Percentiles rank a stretch among this genome's conserved stretches.
phyloP scores from a whole-genome alignment of 2,113 vertebrate species.

The Ceyx melanurus region DNA sequence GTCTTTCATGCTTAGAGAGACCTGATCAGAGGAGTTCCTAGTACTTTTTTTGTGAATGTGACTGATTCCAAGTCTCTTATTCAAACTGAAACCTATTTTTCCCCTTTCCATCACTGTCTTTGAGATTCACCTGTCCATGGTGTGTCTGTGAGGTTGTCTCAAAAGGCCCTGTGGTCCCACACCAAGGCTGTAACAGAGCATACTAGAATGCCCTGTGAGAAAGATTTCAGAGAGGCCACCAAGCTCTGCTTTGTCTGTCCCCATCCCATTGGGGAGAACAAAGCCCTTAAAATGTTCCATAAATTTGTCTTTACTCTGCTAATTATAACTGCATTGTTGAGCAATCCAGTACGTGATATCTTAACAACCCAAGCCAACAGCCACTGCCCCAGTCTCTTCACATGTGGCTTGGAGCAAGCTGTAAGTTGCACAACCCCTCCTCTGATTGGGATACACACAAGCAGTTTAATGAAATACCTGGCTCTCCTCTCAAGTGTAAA shows the following conservation, averaged over 20 bases:
- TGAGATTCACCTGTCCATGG: not conserved
- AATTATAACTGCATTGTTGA: slow-evolving; percentile 50
- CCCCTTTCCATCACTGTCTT: not conserved
- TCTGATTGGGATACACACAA: not conserved
- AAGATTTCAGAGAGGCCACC: not conserved
- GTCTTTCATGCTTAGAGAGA: not conserved
- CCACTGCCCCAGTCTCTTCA: not conserved
- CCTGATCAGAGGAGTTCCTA: not conserved
- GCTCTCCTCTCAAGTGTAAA: not conserved
- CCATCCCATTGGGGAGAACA: not conserved
- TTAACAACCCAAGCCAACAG: not conserved
- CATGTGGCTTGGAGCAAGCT: not conserved
- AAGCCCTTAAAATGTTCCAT: slow-evolving; percentile 29
- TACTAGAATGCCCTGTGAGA: not conserved
- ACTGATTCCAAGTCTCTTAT: not conserved
- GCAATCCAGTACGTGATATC: slow-evolving; percentile 37
- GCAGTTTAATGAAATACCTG: not conserved
- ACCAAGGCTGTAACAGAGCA: not conserved
- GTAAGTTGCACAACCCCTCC: not conserved
- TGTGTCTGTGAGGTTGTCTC: not conserved
- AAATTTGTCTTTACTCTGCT: slow-evolving; percentile 51
- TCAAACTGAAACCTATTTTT: not conserved
- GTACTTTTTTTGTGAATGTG: not conserved
- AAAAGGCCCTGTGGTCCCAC: not conserved
- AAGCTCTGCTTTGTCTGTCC: not conserved